A percentile compares a stretch with the other conserved stretches of the same genome.
Evolutionary conservation across 2,888 invertebrate genomes (phyloP).

Genomic region (Agrochola lota): DNA sequence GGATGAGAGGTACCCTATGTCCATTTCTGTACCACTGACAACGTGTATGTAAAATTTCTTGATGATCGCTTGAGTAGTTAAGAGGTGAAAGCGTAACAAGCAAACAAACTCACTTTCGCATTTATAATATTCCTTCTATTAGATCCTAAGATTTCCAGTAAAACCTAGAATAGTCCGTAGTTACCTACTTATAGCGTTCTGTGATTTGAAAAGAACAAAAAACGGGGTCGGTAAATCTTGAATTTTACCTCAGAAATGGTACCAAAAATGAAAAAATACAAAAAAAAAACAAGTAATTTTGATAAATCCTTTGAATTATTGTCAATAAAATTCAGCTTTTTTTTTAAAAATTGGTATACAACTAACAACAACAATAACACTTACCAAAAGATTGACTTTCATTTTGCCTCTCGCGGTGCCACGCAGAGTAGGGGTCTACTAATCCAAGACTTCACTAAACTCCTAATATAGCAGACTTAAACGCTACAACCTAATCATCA

Average conservation of each 20-base stretch:
- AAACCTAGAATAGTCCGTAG: neutral
- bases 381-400: constrained; percentile 25
- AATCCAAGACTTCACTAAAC: constrained; percentile 1
- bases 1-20: no score
- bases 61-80: no score
- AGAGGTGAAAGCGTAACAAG: no score
- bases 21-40: no score
- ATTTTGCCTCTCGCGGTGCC: constrained; percentile 12
- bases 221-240: neutral
- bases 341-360: no score
- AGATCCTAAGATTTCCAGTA: neutral
- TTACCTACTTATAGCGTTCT: no score
- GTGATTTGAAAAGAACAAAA: no score
- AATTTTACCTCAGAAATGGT: neutral
- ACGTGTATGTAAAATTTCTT: no score
- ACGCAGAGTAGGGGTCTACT: constrained; percentile 4
- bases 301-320: neutral
- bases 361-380: no score
- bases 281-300: neutral
- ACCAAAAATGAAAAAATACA: neutral
- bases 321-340: no score
- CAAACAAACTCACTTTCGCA: no score
- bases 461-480: constrained; percentile 19
- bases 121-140: neutral
- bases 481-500: constrained; percentile 19